Evolutionary conservation across 1,140 invertebrate genomes (phyloP).

Genomic region (Copidosoma floridanum): DNA sequence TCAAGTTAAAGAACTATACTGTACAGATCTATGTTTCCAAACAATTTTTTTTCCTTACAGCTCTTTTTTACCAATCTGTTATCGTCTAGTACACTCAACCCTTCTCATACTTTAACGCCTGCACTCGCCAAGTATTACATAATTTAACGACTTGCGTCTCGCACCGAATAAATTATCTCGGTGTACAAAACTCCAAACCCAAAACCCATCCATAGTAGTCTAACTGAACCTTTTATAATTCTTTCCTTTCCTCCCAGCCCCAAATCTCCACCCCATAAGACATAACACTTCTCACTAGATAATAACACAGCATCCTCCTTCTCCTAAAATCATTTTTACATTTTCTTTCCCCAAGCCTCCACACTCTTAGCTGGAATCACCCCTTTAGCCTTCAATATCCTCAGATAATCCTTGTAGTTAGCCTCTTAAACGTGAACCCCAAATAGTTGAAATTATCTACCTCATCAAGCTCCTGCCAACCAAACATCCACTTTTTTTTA

Average conservation of each 20-base stretch:
- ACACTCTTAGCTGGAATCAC: not conserved
- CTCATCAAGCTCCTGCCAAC: conserved; percentile 15
- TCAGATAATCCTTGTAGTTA: conserved; percentile 12
- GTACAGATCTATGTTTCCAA: too few relatives aligned
- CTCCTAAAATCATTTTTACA: too few relatives aligned
- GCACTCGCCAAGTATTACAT: not conserved
- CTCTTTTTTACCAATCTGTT: conserved; percentile 1
- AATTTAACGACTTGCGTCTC: too few relatives aligned
- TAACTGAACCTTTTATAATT: too few relatives aligned
- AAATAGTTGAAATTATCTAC: conserved; percentile 23
- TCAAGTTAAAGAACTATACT: too few relatives aligned
- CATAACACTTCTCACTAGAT: conserved; percentile 3
- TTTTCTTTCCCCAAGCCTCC: too few relatives aligned
- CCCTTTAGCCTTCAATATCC: conserved; percentile 13
- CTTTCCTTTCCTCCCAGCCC: conserved; percentile 7
- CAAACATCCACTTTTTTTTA: conserved; percentile 10
- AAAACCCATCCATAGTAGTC: conserved; percentile 25
- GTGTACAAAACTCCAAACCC: conserved; percentile 4
- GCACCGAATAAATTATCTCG: not conserved
- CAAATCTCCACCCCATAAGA: conserved; percentile 7
- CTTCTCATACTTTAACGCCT: conserved; percentile 5
- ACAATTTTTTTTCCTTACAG: conserved; percentile 8
- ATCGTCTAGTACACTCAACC: not conserved
- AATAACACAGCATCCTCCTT: conserved; percentile 4
- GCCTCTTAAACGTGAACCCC: conserved; percentile 20